Percentiles rank a stretch among this genome's conserved stretches.
Conservation (phyloP, 1,140 invertebrate species). For the Schmidtea mediterranea region DNA sequence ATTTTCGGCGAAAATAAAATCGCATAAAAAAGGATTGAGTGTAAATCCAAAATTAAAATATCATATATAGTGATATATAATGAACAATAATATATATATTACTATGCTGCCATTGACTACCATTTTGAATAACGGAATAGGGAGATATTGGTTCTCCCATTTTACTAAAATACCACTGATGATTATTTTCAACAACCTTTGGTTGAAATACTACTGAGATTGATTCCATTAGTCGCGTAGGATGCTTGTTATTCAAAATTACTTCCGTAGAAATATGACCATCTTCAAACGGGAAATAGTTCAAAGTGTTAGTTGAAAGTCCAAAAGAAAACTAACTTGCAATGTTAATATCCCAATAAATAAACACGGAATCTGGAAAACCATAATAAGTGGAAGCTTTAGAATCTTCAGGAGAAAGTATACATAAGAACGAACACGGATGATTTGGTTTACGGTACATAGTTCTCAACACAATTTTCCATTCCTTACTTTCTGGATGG, state of each 20-base stretch:
- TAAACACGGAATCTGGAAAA: background rate
- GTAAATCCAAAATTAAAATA: no score
- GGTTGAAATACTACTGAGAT: conserved; percentile 13
- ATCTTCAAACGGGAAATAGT: no score
- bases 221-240: conserved; percentile 14
- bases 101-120: conserved; percentile 16
- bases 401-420: background rate
- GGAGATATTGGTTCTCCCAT: conserved; percentile 12
- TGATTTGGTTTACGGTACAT: conserved; percentile 8
- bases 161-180: conserved; percentile 13
- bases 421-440: background rate
- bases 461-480: conserved; percentile 10
- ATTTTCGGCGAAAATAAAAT: no score
- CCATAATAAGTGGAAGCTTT: background rate
- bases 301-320: no score
- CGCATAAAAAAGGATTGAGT: no score
- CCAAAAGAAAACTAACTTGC: no score
- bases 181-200: background rate
- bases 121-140: conserved; percentile 14
- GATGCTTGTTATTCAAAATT: conserved; percentile 14
- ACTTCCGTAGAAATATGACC: background rate
- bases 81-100: conserved; percentile 8
- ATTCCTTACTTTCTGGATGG: conserved; percentile 11
- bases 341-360: background rate
- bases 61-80: background rate